Evolutionary conservation across 2,113 vertebrate genomes (phyloP), one percentile per base, ranked within the genome.

Genomic region (Tauraco erythrolophus): DNA sequence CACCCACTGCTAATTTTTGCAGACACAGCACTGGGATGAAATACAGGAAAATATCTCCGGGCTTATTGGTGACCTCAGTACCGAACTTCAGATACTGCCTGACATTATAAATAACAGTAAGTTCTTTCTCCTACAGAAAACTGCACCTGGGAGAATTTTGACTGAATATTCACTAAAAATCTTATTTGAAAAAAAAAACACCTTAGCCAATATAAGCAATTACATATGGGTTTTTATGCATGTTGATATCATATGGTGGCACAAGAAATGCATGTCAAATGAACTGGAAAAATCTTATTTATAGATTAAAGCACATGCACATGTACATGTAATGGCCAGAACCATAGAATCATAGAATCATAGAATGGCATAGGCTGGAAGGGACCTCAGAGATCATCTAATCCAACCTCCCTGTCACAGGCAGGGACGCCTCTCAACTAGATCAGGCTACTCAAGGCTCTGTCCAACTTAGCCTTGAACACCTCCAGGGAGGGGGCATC

Each of bases 21-120:
- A 61, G 94, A 57, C 54, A 84, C 27, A 97, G 91, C 81, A 48
- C 9, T 58, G 33, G 77, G 74, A 74, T 86, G 5, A 8, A 50
- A 27, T 96, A 70, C 15, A 93, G 3, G 69, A 80, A 77, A 66
- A 88, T 5, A 43, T 43, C 23, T 18, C 83, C 24, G 22, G 7
- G 9, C 68, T 97, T 80, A 35, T 21, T 30, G 48, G 33, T 72
- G 41, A 93, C 24, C 22, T 4, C 57, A 39, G 27, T 57, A 96
- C 69, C 61, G 97, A 98, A 87, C 93, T 97, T 95, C 97, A 98
- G 84, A 89, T 98, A 61, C 82, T 95, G 76, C 66, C 98, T 76
- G 96, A 84, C 43, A 76, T 95, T 64, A 62, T 27, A 3, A 30
- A 54, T 33, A 72, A 57, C 39, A 79, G 43, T 61, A 88, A 85